Evolutionary conservation across 2,888 invertebrate species (phyloP).

Genomic region (Ectemnius lituratus): DNA sequence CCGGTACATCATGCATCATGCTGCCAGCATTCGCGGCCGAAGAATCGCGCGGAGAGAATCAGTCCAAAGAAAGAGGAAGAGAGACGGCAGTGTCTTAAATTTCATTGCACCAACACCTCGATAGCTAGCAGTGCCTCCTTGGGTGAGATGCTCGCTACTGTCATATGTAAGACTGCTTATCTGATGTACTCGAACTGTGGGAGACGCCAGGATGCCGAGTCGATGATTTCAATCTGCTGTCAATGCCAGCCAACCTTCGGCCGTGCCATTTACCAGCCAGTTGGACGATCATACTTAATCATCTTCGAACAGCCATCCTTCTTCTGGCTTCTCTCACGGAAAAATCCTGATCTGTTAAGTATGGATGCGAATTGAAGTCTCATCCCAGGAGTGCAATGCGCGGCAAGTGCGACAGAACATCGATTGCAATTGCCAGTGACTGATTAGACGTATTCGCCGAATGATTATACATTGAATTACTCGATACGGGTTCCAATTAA

Average conservation of each 20-base stretch:
- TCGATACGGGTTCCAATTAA: too few relatives aligned
- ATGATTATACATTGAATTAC: too few relatives aligned
- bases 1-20: conserved; percentile 59
- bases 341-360: conserved; percentile 34
- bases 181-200: conserved; percentile 55
- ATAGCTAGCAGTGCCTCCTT: conserved; percentile 34
- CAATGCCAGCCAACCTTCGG: conserved; percentile 62
- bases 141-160: conserved; percentile 29
- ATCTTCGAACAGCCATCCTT: conserved; percentile 40
- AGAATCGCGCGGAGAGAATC: conserved; percentile 33
- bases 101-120: conserved; percentile 58
- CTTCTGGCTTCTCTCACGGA: conserved; percentile 22
- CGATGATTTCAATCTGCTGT: conserved; percentile 66
- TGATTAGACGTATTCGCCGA: not conserved
- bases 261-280: conserved; percentile 60
- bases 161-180: conserved; percentile 59
- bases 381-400: not conserved
- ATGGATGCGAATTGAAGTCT: conserved; percentile 1
- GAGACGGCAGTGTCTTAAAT: conserved; percentile 58
- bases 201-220: conserved; percentile 45
- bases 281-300: conserved; percentile 53
- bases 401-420: not conserved
- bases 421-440: conserved; percentile 3
- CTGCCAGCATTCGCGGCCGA: conserved; percentile 55
- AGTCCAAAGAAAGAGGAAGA: conserved; percentile 8